Percentiles rank a stretch among this genome's conserved stretches.
Conservation (phyloP, 2,113 vertebrate species). For the Antechinus flavipes region DNA sequence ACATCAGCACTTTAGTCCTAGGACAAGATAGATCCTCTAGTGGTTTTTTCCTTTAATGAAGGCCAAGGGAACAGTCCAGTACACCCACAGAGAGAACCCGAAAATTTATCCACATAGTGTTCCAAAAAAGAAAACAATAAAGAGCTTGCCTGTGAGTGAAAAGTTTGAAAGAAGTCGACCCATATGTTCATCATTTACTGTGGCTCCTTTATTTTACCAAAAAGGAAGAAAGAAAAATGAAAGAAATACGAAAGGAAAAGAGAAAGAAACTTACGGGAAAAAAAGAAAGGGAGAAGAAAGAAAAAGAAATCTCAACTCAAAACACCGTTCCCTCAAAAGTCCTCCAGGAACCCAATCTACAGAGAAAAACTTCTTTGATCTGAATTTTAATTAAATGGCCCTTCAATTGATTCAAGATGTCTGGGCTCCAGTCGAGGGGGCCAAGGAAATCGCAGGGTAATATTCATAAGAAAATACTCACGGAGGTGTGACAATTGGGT, state of each 20-base stretch:
- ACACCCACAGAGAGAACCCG: conserved; percentile 79
- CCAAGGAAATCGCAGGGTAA: conserved; percentile 59
- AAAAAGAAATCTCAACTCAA: not conserved
- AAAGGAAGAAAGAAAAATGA: conserved; percentile 34
- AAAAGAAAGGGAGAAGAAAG: conserved; percentile 20
- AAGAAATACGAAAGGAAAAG: conserved; percentile 21
- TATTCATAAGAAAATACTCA: conserved; percentile 82
- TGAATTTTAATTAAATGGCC: conserved; percentile 76
- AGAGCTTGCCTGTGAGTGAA: conserved; percentile 75
- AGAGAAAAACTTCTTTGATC: conserved; percentile 64
- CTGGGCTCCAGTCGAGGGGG: conserved; percentile 60
- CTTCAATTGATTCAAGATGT: conserved; percentile 76
- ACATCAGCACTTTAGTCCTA: conserved; percentile 76
- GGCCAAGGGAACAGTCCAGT: conserved; percentile 78
- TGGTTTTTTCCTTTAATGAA: conserved; percentile 74
- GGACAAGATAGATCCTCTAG: conserved; percentile 79
- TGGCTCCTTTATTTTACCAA: conserved; percentile 60
- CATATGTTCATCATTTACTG: conserved; percentile 68
- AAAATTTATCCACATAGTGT: conserved; percentile 77
- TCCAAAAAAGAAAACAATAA: conserved; percentile 79
- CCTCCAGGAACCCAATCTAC: conserved; percentile 62
- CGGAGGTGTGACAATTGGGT: conserved; percentile 79
- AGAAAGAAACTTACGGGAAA: conserved; percentile 12
- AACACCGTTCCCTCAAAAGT: conserved; percentile 57
- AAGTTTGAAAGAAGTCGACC: conserved; percentile 75